Evolutionary conservation across 2,797 vertebrate genomes (phyloP), one percentile per base, ranked within the genome.

Genomic region (Enteromius radiatus): DNA sequence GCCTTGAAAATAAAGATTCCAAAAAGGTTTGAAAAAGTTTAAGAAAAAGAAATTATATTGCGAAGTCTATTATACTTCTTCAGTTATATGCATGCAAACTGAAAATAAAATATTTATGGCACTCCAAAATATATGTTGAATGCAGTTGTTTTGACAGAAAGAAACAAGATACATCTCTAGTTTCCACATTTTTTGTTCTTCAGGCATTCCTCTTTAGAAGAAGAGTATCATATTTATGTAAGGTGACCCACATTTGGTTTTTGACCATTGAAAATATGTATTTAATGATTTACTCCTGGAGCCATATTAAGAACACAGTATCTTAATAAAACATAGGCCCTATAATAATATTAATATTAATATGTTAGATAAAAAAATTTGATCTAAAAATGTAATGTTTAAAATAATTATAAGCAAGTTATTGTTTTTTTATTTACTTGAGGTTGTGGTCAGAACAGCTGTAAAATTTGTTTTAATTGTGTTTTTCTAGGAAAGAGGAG

Each of bases 401-500:
- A 28, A 28, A 28, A 14, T 61, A 61, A 61, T 28, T 28, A 61
- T 9, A n/a, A n/a, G 17, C 21, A 7, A 54, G 52, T 54, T 10
- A 4, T 21, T 47, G 45, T 5, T 47, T 54, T 23, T n/a, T 17
- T 17, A 3, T 31, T 17, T 3, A 3, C 59, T 61, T 63, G 12
- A 61, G 11, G 12, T 59, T 61, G 23, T 15, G 26, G 23, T 63
- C 5, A 31, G 26, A 9, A 17, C 23, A 21, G 0, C 15, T 38
- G 59, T 63, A 63, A 17, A 61, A 15, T 28, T 7, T 3, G 28
- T 31, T 31, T 31, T 17, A 63, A 31, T 41, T 59, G 9, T 67
- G 47, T 49, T 11, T 78, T 41, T 56, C 36, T 67, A 84, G 77
- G 82, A 26, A 84, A 89, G 86, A 93, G 95, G 83, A 96, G 95